Evolutionary conservation across 2,113 vertebrate genomes (phyloP).

Genomic region (Dasyurus viverrinus): DNA sequence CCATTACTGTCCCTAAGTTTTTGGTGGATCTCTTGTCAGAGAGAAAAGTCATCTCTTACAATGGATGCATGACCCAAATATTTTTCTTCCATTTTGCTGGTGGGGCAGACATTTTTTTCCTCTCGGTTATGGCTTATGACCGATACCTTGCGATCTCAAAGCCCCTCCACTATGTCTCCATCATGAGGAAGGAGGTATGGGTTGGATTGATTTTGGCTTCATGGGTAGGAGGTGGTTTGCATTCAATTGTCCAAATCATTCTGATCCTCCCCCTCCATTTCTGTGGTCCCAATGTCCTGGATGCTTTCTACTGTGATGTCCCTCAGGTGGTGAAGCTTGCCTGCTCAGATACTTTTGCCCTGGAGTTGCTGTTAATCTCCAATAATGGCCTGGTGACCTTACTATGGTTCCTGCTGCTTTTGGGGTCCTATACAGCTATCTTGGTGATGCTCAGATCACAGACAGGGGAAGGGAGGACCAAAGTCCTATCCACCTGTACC

Average conservation of each 20-base stretch:
- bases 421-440: slow-evolving; percentile 63
- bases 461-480: slow-evolving; percentile 40
- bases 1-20: slow-evolving; percentile 69
- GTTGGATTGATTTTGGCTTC: slow-evolving; percentile 63
- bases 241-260: slow-evolving; percentile 66
- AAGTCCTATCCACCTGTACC: slow-evolving; percentile 70
- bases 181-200: slow-evolving; percentile 68
- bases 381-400: slow-evolving; percentile 69
- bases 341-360: slow-evolving; percentile 44
- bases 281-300: slow-evolving; percentile 68
- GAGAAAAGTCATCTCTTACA: slow-evolving; percentile 71
- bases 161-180: slow-evolving; percentile 68
- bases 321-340: slow-evolving; percentile 73
- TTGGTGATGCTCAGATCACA: slow-evolving; percentile 54
- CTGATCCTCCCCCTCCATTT: slow-evolving; percentile 67
- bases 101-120: slow-evolving; percentile 72
- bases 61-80: slow-evolving; percentile 69
- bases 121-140: slow-evolving; percentile 74
- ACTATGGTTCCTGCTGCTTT: slow-evolving; percentile 68
- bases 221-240: slow-evolving; percentile 67
- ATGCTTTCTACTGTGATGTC: slow-evolving; percentile 75
- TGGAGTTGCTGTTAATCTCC: slow-evolving; percentile 70
- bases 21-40: slow-evolving; percentile 65
- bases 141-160: slow-evolving; percentile 73
- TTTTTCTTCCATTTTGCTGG: slow-evolving; percentile 74